Percentiles rank a stretch among this genome's conserved stretches.
Conservation (phyloP, 2,888 invertebrate genomes). For the Sesamia inferens region DNA sequence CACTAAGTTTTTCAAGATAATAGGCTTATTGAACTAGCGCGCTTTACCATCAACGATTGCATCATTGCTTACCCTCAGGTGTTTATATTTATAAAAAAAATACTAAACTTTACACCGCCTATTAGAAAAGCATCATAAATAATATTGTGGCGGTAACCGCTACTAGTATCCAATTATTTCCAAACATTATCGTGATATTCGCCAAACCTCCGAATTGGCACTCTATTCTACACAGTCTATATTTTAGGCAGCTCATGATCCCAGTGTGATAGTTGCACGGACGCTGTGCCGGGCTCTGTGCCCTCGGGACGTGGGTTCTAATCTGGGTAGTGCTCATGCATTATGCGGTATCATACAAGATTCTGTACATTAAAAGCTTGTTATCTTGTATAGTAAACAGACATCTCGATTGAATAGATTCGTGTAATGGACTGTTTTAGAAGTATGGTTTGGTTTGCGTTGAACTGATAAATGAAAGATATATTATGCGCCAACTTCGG, state of each 20-base stretch:
- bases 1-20: no score
- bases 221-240: slow-evolving; percentile 43
- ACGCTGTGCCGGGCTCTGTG: slow-evolving; percentile 20
- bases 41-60: no score
- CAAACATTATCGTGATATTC: slow-evolving; percentile 48
- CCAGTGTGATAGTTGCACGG: slow-evolving; percentile 30
- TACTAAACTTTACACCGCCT: slow-evolving; percentile 16
- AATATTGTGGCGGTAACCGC: slow-evolving; percentile 28
- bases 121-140: slow-evolving; percentile 48
- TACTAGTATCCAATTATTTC: slow-evolving; percentile 60
- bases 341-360: slow-evolving; percentile 54
- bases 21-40: no score
- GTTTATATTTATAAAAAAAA: no score
- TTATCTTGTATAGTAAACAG: slow-evolving; percentile 63
- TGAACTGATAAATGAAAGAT: not conserved
- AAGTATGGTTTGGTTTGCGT: not conserved
- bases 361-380: slow-evolving; percentile 56
- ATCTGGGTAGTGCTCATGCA: slow-evolving; percentile 64
- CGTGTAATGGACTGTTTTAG: slow-evolving; percentile 28
- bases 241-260: slow-evolving; percentile 51
- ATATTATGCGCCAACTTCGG: slow-evolving; percentile 20
- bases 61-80: no score
- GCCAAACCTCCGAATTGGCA: slow-evolving; percentile 64
- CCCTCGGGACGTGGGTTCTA: slow-evolving; percentile 64
- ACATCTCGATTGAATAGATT: slow-evolving; percentile 45